These are phyloP conservation scores for Caenorhabditis elegans DNA, from an alignment of 1,140 invertebrate species.

Conservation along the genomic window DNA sequence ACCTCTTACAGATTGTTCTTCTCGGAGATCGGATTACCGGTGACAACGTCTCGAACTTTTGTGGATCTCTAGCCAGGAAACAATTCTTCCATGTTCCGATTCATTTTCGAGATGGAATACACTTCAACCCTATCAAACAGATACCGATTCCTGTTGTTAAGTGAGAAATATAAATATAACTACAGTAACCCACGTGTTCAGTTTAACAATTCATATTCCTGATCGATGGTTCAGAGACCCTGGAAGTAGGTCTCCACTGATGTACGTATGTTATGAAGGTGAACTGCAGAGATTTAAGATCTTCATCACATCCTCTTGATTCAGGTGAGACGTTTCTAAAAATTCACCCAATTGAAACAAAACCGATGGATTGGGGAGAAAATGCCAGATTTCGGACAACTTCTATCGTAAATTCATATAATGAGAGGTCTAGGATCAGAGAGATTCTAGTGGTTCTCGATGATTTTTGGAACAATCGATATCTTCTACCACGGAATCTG, in stretches of 20 bases:
- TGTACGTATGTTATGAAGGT: background rate
- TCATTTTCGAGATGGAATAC: background rate
- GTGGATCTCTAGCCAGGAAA: background rate
- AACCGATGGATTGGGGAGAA: background rate
- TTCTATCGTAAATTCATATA: background rate
- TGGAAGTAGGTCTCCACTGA: background rate
- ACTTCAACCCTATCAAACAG: background rate
- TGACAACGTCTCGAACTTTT: background rate
- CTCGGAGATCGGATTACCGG: background rate
- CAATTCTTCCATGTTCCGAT: too few relatives aligned
- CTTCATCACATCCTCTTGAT: background rate
- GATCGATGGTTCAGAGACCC: background rate
- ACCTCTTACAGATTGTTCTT: background rate
- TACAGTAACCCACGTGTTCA: background rate
- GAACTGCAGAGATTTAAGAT: background rate
- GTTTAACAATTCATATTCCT: background rate
- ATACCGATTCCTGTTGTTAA: background rate
- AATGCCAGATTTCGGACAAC: background rate
- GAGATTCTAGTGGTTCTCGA: background rate
- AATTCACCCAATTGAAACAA: background rate
- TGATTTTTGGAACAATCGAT: background rate
- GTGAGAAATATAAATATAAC: background rate
- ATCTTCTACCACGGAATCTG: background rate
- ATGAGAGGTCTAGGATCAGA: background rate
- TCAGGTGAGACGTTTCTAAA: background rate